Percentiles rank a stretch among this genome's conserved stretches.
Conservation (phyloP, 2,888 invertebrate genomes). For the Drosophila quinaria region DNA sequence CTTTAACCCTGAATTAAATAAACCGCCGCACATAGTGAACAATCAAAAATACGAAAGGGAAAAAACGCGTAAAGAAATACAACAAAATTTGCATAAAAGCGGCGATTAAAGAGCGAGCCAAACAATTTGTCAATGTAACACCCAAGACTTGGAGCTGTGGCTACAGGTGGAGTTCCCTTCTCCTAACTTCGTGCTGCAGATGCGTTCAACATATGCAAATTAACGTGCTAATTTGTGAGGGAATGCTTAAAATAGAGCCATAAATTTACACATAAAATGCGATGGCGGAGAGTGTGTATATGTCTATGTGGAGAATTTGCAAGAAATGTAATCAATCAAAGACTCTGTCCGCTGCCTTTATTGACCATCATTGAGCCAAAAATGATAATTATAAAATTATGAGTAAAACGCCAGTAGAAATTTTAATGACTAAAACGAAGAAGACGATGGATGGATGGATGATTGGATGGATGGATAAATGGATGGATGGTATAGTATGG, state of each 20-base stretch:
- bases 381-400: slow-evolving; percentile 71
- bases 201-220: slow-evolving; percentile 62
- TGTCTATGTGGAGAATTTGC: not conserved
- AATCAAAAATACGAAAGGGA: not conserved
- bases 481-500: not conserved
- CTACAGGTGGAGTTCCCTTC: not conserved
- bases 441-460: slow-evolving; percentile 7
- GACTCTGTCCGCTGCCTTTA: slow-evolving; percentile 22
- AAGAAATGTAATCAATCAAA: slow-evolving; percentile 55
- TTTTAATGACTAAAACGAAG: slow-evolving; percentile 43
- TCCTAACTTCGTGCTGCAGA: slow-evolving; percentile 16
- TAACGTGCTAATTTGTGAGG: slow-evolving; percentile 69
- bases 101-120: slow-evolving; percentile 53
- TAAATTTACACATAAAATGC: slow-evolving; percentile 50
- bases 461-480: not conserved
- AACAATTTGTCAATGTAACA: slow-evolving; percentile 73
- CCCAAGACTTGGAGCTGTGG: slow-evolving; percentile 33
- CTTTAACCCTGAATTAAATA: slow-evolving; percentile 67
- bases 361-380: slow-evolving; percentile 59
- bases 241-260: slow-evolving; percentile 62
- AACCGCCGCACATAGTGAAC: slow-evolving; percentile 22
- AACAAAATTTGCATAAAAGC: slow-evolving; percentile 65
- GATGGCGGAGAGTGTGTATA: slow-evolving; percentile 1
- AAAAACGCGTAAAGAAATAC: slow-evolving; percentile 8
- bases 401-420: slow-evolving; percentile 53